Base-by-base conservation (phyloP, 2,113 vertebrate genomes). In the Osmerus mordax region DNA sequence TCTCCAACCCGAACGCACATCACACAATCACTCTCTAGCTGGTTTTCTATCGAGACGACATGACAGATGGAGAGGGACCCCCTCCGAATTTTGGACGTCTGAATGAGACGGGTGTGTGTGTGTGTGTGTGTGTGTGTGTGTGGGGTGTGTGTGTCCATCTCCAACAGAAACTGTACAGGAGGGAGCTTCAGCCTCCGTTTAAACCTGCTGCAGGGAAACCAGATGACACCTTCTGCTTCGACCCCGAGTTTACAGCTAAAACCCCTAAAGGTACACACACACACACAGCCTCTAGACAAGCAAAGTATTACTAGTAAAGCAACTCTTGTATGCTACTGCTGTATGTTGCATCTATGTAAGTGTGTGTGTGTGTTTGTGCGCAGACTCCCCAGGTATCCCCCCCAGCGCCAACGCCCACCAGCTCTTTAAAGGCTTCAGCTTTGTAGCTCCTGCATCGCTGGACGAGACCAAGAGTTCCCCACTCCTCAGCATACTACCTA, bases 351-450 rank as follows among this genome's bases (percentile, higher is more conserved):
- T 15, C 3, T 47, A 21, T 73, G 74, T 79, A 15, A 67, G 25
- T 78, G 52, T 67, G 7, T 66, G 53, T 83, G 36, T 81, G 28
- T 70, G 67, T 77, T 78, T 52, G 55, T 25, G 59, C 3, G 25
- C 81, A 99, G 97, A 99, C 91, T 99, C 97, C 82, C 97, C 97
- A 79, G 97, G 97, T 78, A 95, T 99, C 71, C 97, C 97, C 13
- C 95, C 97, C 51, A 98, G 97, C 76, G 97, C 97, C 11, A 99
- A 99, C 0, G 96, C 96, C 69, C 96, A 99, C 89, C 97, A 99
- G 73, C 95, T 98, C 80, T 99, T 99, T 90, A 98, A 97, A 94
- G 97, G 97, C 79, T 99, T 99, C 90, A 99, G 97, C 83, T 99
- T 99, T 88, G 96, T 99, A 77, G 96, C 97, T 53, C 93, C 95